phyloP scores from a whole-genome alignment of 2,113 vertebrate genomes.

The Strix aluco region DNA sequence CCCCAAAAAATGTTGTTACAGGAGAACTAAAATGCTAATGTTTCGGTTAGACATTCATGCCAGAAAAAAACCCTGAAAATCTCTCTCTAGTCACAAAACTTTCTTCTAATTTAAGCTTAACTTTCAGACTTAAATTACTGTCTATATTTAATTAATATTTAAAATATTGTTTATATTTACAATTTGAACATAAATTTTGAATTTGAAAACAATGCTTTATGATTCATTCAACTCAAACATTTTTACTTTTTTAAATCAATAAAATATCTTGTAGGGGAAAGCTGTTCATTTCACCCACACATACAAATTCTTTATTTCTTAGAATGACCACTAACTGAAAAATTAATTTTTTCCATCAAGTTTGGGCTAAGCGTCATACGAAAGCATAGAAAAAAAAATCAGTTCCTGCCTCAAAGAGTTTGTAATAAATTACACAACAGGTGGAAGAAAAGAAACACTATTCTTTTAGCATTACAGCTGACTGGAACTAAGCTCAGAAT shows the following conservation, averaged over 20 bases:
- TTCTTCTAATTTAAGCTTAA: neutral
- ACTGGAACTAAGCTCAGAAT: neutral
- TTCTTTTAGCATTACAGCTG: neutral
- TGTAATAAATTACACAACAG: constrained; percentile 2
- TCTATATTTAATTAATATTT: neutral
- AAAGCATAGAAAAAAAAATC: neutral
- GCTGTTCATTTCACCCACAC: neutral
- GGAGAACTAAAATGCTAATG: neutral
- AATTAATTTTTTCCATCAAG: neutral
- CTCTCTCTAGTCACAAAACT: neutral
- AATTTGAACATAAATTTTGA: neutral
- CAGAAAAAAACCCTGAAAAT: neutral
- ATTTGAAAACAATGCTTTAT: neutral
- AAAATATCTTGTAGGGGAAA: neutral
- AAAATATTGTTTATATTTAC: neutral
- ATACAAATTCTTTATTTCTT: neutral
- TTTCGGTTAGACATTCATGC: neutral
- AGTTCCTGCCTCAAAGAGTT: neutral
- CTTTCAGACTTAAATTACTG: neutral
- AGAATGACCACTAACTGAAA: neutral
- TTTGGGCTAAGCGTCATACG: neutral
- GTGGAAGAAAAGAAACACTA: neutral
- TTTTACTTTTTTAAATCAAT: neutral
- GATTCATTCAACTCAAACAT: neutral
- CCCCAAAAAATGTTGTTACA: neutral